These are phyloP conservation scores for Micrasema minimum DNA, from an alignment of 1,140 invertebrate genomes.

Conservation along the genomic window DNA sequence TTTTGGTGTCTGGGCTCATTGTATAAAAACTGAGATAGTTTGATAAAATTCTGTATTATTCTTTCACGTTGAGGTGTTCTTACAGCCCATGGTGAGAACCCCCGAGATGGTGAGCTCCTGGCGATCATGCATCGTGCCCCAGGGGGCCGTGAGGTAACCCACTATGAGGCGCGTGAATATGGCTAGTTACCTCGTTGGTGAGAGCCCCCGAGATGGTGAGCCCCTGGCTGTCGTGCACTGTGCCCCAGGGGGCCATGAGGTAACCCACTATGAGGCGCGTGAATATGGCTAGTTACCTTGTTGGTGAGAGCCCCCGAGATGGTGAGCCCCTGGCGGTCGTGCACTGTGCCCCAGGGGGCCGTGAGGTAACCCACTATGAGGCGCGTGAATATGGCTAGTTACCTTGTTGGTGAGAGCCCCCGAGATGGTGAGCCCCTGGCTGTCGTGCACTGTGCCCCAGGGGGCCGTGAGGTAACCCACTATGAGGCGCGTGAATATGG, in stretches of 20 bases:
- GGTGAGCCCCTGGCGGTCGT: slow-evolving; percentile 84
- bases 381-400: too few species aligned
- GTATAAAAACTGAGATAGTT: too few species aligned
- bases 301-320: slow-evolving; percentile 78
- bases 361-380: slow-evolving; percentile 86
- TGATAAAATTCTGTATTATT: too few species aligned
- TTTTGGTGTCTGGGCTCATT: too few species aligned
- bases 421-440: slow-evolving; percentile 89
- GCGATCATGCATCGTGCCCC: slow-evolving; percentile 78
- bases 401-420: slow-evolving; percentile 69
- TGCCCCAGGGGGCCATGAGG: too few species aligned
- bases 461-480: slow-evolving; percentile 85
- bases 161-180: slow-evolving; percentile 76
- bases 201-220: too few species aligned
- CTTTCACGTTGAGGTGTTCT: too few species aligned
- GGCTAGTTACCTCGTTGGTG: too few species aligned
- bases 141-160: slow-evolving; percentile 83
- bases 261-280: too few species aligned
- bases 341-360: slow-evolving; percentile 77
- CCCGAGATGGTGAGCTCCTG: slow-evolving; percentile 90
- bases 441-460: slow-evolving; percentile 78
- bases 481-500: slow-evolving; percentile 72
- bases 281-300: too few species aligned
- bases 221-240: too few species aligned
- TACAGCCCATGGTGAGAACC: slow-evolving; percentile 65